Evolutionary conservation across 2,888 invertebrate genomes (phyloP).

Genomic region (Halictus ligatus): DNA sequence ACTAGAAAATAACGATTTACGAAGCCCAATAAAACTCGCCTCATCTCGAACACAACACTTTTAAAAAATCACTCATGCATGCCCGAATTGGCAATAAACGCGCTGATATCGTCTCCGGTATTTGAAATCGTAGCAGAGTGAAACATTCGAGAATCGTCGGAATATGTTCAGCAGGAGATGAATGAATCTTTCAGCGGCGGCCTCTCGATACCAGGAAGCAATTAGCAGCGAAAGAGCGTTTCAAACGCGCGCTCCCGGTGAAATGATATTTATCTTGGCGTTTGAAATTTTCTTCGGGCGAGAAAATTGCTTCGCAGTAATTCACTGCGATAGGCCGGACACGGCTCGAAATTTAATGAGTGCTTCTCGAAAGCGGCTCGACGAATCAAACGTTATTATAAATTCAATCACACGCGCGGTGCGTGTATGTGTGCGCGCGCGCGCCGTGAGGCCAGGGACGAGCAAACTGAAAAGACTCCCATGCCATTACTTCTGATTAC

Average conservation of each 20-base stretch:
- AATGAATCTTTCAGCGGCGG: not conserved
- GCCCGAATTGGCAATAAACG: not conserved
- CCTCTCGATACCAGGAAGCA: not conserved
- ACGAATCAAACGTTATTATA: conserved; percentile 47
- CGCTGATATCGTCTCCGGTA: not conserved
- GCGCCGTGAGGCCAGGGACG: conserved; percentile 19
- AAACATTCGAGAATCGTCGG: not conserved
- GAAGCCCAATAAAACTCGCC: not conserved
- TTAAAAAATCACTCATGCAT: not conserved
- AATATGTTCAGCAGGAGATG: not conserved
- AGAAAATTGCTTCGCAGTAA: not conserved
- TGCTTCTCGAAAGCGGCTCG: conserved; percentile 13
- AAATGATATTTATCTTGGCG: conserved; percentile 1
- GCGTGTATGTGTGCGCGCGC: not conserved
- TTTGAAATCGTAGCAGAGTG: not conserved
- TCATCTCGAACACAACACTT: not conserved
- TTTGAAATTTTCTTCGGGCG: not conserved
- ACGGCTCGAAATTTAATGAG: conserved; percentile 16
- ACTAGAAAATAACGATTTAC: not conserved
- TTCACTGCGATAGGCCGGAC: not conserved
- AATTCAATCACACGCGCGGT: conserved; percentile 58
- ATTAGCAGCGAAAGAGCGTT: not conserved
- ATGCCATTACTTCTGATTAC: conserved; percentile 59
- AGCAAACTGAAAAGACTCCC: conserved; percentile 47
- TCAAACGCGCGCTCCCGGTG: not conserved